Percentiles rank a stretch among this genome's conserved stretches.
Conservation (phyloP, 2,797 vertebrate genomes). For the Eremophila alpestris region DNA sequence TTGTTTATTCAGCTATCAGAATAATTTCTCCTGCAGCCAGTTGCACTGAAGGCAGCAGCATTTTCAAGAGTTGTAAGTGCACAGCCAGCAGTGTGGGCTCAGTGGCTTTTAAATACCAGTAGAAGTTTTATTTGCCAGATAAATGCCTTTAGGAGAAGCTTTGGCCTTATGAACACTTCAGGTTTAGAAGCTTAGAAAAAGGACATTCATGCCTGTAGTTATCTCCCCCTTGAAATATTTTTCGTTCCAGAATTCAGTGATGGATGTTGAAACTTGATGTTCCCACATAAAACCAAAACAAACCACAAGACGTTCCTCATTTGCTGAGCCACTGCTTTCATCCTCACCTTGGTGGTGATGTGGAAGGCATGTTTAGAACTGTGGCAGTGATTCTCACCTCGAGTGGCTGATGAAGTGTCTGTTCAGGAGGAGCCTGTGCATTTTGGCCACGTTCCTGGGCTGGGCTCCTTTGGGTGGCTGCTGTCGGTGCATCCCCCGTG, state of each 20-base stretch:
- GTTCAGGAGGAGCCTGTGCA: neutral
- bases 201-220: neutral
- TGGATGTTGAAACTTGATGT: neutral
- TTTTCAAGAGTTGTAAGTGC: neutral
- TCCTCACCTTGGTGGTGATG: neutral
- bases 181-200: neutral
- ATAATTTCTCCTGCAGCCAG: neutral
- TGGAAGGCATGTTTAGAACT: neutral
- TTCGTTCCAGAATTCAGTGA: neutral
- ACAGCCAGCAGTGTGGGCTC: neutral
- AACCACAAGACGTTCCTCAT: neutral
- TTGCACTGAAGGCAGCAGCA: neutral
- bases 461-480: neutral
- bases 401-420: neutral
- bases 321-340: neutral
- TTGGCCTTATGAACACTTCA: neutral
- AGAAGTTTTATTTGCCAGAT: neutral
- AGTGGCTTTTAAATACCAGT: neutral
- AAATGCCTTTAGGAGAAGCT: neutral
- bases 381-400: fast-evolving
- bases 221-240: neutral
- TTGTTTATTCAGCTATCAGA: neutral
- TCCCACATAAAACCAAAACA: neutral
- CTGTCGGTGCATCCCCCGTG: fast-evolving
- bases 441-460: fast-evolving